Base-by-base conservation (phyloP, 2,888 invertebrate genomes). In the Cryptus armator region DNA sequence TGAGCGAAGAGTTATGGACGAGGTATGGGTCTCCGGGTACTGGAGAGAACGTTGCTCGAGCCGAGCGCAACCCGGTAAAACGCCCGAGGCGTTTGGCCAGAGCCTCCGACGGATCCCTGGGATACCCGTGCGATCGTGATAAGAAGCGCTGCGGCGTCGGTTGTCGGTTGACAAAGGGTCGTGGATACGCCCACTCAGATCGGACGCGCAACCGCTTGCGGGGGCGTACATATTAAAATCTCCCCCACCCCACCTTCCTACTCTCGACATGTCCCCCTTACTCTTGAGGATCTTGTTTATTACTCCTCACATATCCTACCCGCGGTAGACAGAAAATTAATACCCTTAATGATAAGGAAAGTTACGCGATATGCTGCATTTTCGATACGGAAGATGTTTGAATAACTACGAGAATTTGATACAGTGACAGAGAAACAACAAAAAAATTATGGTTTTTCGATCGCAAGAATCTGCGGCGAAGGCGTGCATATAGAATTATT, bases 111-210 rank as follows among this genome's bases (percentile, higher is more conserved):
- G 77, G 82, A 86, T 72, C 82, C 68, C 82, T 64, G 68, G 43
- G 79, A 80, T 77, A 82, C 10, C 62, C 77, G 80, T 80, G 87
- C 87, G 92, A 92, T 92, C 91, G 90, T 90, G 92, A 92, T 92
- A 92, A 92, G 91, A 91, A 88, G 89, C 89, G 89, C 89, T 89
- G 89, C 90, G 91, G 89, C 90, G 92, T 88, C 86, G 87, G 87
- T 91, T 89, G 90, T 91, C 91, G 91, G 92, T 92, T 92, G 92
- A 92, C 92, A 92, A 92, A 92, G 92, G 91, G 92, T 89, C 90
- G 90, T 84, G 87, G 92, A 86, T 89, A 92, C 92, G 92, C 92
- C 92, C 90, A 87, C 86, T 88, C 88, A 90, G 91, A 91, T 90
- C 91, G 91, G 90, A 91, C 91, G 89, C 89, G 90, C 89, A 91